Conservation (phyloP, 2,113 vertebrate genomes). For the Psophia crepitans region DNA sequence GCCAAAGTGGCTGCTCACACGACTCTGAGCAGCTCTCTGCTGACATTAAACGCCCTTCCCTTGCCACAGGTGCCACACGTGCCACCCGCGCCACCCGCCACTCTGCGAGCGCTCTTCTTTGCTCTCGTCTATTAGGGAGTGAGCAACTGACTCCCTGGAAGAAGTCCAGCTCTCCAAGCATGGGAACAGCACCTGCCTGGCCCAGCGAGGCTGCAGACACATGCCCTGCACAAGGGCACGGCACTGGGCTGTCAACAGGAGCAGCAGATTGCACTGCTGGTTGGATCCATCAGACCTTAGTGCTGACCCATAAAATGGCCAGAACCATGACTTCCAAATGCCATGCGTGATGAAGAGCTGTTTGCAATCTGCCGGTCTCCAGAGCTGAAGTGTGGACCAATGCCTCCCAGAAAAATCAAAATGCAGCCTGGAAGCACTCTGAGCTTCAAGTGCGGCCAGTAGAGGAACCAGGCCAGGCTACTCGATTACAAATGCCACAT, state of each 20-base stretch:
- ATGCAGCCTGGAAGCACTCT: not conserved
- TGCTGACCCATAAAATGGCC: not conserved
- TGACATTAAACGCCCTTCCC: conserved; percentile 10
- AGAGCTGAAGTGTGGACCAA: not conserved
- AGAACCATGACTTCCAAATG: not conserved
- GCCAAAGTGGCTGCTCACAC: not conserved
- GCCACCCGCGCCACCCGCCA: not conserved
- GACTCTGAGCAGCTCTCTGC: not conserved
- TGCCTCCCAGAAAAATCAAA: not conserved
- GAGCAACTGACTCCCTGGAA: conserved; percentile 38
- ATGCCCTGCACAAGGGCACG: not conserved
- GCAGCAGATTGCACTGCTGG: not conserved
- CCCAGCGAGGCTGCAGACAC: not conserved
- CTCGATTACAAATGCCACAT: not conserved
- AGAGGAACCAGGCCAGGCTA: not conserved
- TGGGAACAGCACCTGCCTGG: not conserved
- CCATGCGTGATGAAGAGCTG: not conserved
- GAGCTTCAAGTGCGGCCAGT: not conserved
- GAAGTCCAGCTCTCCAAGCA: conserved; percentile 7
- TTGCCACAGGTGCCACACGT: not conserved
- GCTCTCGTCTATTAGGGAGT: not conserved
- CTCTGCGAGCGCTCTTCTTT: not conserved
- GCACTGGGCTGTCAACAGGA: not conserved
- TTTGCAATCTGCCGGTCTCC: not conserved
- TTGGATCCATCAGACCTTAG: not conserved